These are phyloP conservation scores for Muntiacus muntjak DNA, from an alignment of 2,113 vertebrate species.

Conservation along the genomic window DNA sequence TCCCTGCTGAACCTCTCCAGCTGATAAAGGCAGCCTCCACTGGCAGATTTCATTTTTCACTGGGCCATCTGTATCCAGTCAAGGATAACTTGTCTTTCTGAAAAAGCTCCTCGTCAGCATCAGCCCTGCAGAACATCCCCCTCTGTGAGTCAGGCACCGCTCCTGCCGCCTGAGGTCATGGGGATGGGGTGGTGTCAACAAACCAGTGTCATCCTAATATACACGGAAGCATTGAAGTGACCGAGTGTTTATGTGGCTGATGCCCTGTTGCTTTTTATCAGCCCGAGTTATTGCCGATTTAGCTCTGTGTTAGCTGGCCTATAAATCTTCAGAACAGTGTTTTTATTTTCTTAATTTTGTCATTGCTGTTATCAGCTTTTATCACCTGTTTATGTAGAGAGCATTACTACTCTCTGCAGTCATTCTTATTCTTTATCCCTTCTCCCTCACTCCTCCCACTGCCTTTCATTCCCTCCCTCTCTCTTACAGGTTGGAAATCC, in stretches of 20 bases:
- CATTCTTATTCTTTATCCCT: not conserved
- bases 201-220: conserved; percentile 76
- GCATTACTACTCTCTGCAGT: conserved; percentile 50
- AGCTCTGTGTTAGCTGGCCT: conserved; percentile 71
- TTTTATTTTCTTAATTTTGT: conserved; percentile 80
- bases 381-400: conserved; percentile 78
- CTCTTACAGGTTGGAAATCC: conserved; percentile 29
- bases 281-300: conserved; percentile 76
- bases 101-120: conserved; percentile 80
- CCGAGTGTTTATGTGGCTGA: conserved; percentile 73
- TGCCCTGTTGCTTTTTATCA: conserved; percentile 78
- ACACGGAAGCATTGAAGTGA: conserved; percentile 82
- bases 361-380: conserved; percentile 71
- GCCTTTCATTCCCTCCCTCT: not conserved
- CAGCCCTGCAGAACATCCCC: conserved; percentile 73
- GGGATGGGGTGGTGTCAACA: conserved; percentile 79
- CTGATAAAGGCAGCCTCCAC: conserved; percentile 86
- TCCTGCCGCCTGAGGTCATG: conserved; percentile 77
- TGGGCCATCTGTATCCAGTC: conserved; percentile 88
- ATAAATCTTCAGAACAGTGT: conserved; percentile 79
- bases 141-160: conserved; percentile 71
- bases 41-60: conserved; percentile 86
- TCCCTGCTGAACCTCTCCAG: conserved; percentile 82
- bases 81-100: conserved; percentile 83
- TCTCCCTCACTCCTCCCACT: not conserved